Conservation (phyloP, 2,797 vertebrate genomes). For the Novumbra hubbsi region DNA sequence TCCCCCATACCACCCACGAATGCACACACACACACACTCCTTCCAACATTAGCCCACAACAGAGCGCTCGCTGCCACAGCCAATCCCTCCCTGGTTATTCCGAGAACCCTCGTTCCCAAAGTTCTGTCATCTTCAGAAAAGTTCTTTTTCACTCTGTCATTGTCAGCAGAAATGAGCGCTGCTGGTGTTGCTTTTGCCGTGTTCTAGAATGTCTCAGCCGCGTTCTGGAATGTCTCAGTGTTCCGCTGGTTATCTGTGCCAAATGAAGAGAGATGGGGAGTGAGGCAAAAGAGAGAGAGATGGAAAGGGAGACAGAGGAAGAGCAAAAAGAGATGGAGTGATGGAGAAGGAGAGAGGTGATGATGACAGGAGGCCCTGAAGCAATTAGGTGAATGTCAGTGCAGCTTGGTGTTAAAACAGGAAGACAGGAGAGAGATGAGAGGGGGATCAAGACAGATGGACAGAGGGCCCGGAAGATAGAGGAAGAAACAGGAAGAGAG, state of each 20-base stretch:
- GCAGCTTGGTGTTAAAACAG: too few species aligned
- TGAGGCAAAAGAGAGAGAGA: neutral
- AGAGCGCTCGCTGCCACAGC: neutral
- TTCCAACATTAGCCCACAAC: too few species aligned
- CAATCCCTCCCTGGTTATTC: neutral
- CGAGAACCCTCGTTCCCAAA: neutral
- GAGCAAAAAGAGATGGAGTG: neutral
- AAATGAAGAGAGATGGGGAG: neutral
- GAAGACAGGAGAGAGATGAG: neutral
- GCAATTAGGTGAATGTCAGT: too few species aligned
- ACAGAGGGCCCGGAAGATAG: neutral
- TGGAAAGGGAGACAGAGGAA: neutral
- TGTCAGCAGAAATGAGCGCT: neutral
- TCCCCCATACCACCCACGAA: conserved; percentile 8
- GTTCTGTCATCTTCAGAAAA: neutral
- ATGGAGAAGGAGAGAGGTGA: neutral
- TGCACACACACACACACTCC: conserved; percentile 1
- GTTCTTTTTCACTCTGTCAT: neutral
- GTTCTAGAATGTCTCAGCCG: neutral
- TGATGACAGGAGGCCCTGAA: too few species aligned
- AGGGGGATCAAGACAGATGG: neutral
- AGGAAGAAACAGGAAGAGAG: neutral
- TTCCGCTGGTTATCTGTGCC: neutral
- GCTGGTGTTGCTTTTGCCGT: neutral
- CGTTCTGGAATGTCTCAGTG: neutral